Conservation (phyloP, 2,888 invertebrate species). For the Nasonovia ribisnigri region DNA sequence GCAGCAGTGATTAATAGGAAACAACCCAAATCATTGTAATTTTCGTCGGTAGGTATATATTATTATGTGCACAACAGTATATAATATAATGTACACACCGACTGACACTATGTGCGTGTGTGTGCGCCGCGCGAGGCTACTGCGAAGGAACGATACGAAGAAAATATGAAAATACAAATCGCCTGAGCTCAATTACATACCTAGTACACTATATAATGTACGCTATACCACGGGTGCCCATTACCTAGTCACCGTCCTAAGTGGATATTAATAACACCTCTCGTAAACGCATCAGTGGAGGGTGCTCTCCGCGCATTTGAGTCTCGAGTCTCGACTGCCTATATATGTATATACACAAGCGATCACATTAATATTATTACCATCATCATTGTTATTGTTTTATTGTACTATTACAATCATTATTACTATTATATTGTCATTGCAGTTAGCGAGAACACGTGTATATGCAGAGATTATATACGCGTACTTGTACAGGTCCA, state of each 20-base stretch:
- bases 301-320: not conserved
- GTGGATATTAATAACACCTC: slow-evolving; percentile 64
- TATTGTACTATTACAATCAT: not conserved
- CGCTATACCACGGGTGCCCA: slow-evolving; percentile 14
- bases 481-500: not conserved
- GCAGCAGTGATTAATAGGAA: slow-evolving; percentile 57
- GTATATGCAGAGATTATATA: not conserved
- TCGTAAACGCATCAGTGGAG: slow-evolving; percentile 57
- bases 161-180: slow-evolving; percentile 51
- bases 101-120: not conserved
- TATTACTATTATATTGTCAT: not conserved
- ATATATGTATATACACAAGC: not conserved
- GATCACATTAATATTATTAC: not conserved
- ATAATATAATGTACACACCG: not conserved
- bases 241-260: slow-evolving; percentile 60
- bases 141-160: slow-evolving; percentile 11
- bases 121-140: not conserved
- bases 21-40: slow-evolving; percentile 49
- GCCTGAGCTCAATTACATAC: slow-evolving; percentile 43
- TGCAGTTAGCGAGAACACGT: not conserved
- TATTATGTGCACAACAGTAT: not conserved
- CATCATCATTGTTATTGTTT: not conserved
- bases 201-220: not conserved
- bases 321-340: not conserved
- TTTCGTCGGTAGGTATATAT: not conserved